Evolutionary conservation across 1,140 invertebrate species (phyloP).

Genomic region (Drosophila seguyi): DNA sequence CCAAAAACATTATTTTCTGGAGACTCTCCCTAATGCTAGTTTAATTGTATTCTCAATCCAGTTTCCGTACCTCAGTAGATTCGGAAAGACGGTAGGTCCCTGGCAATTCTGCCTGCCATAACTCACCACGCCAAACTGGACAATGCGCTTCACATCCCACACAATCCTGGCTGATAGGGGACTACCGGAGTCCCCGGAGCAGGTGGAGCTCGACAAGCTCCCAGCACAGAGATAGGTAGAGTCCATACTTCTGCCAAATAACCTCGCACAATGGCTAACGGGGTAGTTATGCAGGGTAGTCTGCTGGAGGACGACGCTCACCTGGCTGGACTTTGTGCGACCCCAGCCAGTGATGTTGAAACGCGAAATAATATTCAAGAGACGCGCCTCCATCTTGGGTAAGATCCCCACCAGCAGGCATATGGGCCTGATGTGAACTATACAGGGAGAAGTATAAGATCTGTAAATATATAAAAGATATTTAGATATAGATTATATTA

Average conservation of each 20-base stretch:
- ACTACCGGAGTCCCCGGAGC: background rate
- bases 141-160: background rate
- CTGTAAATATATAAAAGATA: too few species aligned
- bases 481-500: background rate
- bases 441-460: too few species aligned
- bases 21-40: background rate
- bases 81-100: background rate
- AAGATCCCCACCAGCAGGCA: background rate
- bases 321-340: background rate
- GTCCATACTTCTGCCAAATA: background rate
- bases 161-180: background rate
- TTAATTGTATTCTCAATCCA: conserved; percentile 3
- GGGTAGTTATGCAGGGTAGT: background rate
- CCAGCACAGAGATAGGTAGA: background rate
- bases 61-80: conserved; percentile 1
- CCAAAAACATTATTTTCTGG: background rate
- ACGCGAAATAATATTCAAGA: background rate
- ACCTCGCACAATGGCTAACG: background rate
- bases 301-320: conserved; percentile 1
- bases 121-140: conserved; percentile 1
- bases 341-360: conserved; percentile 7
- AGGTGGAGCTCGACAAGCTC: background rate
- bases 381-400: background rate
- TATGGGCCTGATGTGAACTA: background rate
- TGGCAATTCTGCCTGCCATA: background rate